Base-by-base conservation (phyloP, 2,797 vertebrate species). In the Psittacula derbiana region DNA sequence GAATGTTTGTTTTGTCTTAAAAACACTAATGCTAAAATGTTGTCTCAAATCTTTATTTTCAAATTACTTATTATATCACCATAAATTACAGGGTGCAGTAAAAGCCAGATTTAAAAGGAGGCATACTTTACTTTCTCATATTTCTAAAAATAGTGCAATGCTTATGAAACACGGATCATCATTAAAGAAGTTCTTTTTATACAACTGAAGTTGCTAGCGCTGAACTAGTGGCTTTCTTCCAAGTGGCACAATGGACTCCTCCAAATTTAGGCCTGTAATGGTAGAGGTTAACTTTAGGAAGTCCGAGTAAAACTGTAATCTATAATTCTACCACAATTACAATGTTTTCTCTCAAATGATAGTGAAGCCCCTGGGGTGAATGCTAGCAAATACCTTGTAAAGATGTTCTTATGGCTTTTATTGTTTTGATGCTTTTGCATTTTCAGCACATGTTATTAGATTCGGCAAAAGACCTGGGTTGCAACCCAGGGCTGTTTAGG, bases 11-110 rank as follows among this genome's bases (percentile, higher is more conserved):
- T 98, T 98, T 98, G 97, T 98, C 97, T 98, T 98, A 97, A 98
- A 98, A 98, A 97, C 97, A 96, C 97, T 98, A 98, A 98, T 98
- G 98, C 97, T 97, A 95, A 98, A 98, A 98, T 97, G 97, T 98
- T 98, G 97, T 98, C 98, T 98, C 97, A 97, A 98, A 98, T 98
- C 97, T 98, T 98, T 98, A 98, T 98, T 98, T 98, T 98, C 96
- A 97, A 98, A 98, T 98, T 97, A 97, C 98, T 98, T 98, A 98
- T 98, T 98, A 98, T 98, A 98, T 98, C 91, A 23, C 98, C 98
- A 97, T 98, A 98, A 98, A 98, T 98, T 98, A 98, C 65, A 98
- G 97, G 97, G 97, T 98, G 71, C 80, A 93, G 96, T 83, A 97
- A 97, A 98, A 97, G 96, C 96, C 97, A 98, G 98, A 98, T 98